These are phyloP conservation scores for Rhinogobio ventralis DNA, from an alignment of 2,797 vertebrate species.

Conservation along the genomic window DNA sequence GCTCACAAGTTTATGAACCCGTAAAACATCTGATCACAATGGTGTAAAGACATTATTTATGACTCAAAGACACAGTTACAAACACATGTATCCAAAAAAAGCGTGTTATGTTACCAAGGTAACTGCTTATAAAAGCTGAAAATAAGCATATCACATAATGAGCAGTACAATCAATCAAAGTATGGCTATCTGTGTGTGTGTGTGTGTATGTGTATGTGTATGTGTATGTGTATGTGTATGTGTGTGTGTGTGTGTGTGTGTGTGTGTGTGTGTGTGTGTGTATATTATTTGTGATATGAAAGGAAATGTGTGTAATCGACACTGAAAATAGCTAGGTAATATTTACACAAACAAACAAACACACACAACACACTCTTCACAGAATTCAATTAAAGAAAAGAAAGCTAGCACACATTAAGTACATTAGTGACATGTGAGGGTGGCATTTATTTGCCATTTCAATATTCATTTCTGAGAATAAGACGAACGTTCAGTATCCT, in stretches of 20 bases:
- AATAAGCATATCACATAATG: slow-evolving; percentile 11
- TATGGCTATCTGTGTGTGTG: neutral
- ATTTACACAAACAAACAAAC: neutral
- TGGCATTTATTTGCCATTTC: slow-evolving; percentile 2
- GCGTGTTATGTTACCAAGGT: neutral
- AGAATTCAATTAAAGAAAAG: neutral
- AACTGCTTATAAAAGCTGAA: neutral
- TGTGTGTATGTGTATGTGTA: too few relatives aligned
- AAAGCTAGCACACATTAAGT: neutral
- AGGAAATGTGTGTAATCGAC: neutral
- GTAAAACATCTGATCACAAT: neutral
- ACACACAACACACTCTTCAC: neutral
- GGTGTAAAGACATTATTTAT: neutral
- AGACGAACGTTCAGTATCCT: neutral
- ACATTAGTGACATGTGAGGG: neutral
- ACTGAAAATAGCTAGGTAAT: neutral
- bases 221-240: neutral
- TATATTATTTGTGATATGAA: neutral
- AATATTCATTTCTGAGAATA: neutral
- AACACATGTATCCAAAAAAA: neutral
- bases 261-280: too few relatives aligned
- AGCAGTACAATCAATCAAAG: neutral
- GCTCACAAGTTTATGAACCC: neutral
- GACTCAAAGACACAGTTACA: neutral
- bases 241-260: too few relatives aligned